phyloP scores from a whole-genome alignment of 2,113 vertebrate species.

The Psittacula cyanocephala region DNA sequence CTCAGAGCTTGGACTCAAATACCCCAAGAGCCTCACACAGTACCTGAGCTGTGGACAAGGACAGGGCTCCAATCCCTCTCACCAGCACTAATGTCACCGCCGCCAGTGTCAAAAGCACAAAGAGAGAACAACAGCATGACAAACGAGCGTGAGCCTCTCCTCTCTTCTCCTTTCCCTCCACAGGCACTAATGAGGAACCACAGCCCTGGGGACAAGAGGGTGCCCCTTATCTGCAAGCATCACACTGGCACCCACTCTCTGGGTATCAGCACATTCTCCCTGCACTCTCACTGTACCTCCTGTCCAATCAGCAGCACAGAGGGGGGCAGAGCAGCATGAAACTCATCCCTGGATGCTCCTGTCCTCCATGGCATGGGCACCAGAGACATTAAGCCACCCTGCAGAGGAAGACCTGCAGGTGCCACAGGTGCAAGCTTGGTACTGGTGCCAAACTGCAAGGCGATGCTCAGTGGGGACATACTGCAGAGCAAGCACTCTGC shows the following conservation, averaged over 20 bases:
- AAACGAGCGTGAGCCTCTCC: not conserved
- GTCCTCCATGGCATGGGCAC: accelerated
- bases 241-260: not conserved
- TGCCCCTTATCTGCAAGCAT: not conserved
- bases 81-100: constrained; percentile 19
- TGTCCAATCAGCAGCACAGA: not conserved
- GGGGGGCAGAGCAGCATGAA: not conserved
- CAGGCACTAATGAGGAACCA: accelerated
- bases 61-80: not conserved
- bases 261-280: not conserved
- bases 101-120: constrained; percentile 18
- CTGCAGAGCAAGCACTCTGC: not conserved
- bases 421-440: not conserved
- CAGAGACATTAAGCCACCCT: not conserved
- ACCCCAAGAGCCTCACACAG: not conserved
- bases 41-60: constrained; percentile 42
- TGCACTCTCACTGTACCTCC: not conserved
- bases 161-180: not conserved
- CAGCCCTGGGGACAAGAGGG: not conserved
- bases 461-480: accelerated
- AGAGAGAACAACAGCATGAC: constrained; percentile 44
- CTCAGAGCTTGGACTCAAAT: not conserved
- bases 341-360: not conserved
- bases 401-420: not conserved
- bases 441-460: not conserved